These are phyloP conservation scores for Himalopsyche tibetana DNA, from an alignment of 2,888 invertebrate genomes.

Conservation along the genomic window DNA sequence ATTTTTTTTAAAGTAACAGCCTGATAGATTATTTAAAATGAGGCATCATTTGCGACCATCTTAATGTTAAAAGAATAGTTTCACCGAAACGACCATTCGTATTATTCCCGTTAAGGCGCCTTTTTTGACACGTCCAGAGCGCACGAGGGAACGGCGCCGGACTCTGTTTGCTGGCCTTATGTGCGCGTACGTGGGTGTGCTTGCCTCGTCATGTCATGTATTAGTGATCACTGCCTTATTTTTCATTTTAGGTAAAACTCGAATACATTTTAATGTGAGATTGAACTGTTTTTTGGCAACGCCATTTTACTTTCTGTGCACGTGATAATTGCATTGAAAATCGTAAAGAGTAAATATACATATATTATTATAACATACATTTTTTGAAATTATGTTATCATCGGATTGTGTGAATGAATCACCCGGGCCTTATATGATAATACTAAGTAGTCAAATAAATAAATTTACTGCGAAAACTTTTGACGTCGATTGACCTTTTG, in stretches of 20 bases:
- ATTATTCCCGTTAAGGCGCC: not conserved
- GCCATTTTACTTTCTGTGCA: slow-evolving; percentile 58
- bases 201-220: slow-evolving; percentile 64
- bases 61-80: not conserved
- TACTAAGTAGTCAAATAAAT: slow-evolving; percentile 60
- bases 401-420: slow-evolving; percentile 59
- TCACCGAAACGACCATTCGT: not conserved
- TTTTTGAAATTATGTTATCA: slow-evolving; percentile 54
- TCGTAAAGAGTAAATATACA: slow-evolving; percentile 55
- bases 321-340: slow-evolving; percentile 63
- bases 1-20: no score
- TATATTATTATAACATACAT: slow-evolving; percentile 54
- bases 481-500: slow-evolving; percentile 58
- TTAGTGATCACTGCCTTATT: slow-evolving; percentile 63
- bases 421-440: slow-evolving; percentile 62
- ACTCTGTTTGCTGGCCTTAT: slow-evolving; percentile 55
- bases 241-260: slow-evolving; percentile 61
- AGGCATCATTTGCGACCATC: no score
- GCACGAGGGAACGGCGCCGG: not conserved
- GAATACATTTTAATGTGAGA: slow-evolving; percentile 58
- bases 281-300: slow-evolving; percentile 53
- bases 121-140: not conserved
- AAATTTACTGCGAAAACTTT: slow-evolving; percentile 58
- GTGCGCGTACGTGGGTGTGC: slow-evolving; percentile 55
- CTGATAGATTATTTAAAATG: no score